Evolutionary conservation across 1,140 invertebrate species (phyloP).

Genomic region (Nixonia krombeini): DNA sequence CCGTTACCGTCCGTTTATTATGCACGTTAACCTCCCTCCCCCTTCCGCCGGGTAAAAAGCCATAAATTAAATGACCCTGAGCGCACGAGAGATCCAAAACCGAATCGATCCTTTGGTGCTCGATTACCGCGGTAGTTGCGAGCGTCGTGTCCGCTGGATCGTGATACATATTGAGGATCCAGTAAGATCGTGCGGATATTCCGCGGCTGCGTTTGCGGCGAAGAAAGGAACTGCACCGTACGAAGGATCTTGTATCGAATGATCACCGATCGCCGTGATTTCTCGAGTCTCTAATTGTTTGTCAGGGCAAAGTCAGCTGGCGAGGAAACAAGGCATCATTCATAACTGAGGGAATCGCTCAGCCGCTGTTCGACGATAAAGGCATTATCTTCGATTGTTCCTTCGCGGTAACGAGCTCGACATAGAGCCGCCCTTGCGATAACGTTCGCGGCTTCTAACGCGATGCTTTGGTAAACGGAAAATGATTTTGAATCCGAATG

Average conservation of each 20-base stretch:
- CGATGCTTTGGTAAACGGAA: no score
- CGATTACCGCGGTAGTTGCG: slow-evolving; percentile 12
- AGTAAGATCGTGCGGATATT: no score
- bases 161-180: neutral
- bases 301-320: no score
- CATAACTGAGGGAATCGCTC: slow-evolving; percentile 37
- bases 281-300: no score
- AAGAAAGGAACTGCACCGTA: no score
- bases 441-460: no score
- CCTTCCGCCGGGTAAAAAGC: slow-evolving; percentile 39
- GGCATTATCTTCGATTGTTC: slow-evolving; percentile 58
- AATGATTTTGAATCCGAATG: no score
- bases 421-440: no score
- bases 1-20: slow-evolving; percentile 53
- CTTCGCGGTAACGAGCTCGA: slow-evolving; percentile 28
- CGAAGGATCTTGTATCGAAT: no score
- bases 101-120: slow-evolving; percentile 30
- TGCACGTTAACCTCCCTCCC: slow-evolving; percentile 45
- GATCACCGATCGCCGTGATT: no score
- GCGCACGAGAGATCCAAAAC: slow-evolving; percentile 31
- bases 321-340: slow-evolving; percentile 46
- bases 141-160: no score
- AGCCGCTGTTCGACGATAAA: slow-evolving; percentile 40
- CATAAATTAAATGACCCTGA: slow-evolving; percentile 48
- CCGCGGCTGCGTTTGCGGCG: no score